These are phyloP conservation scores for Tiliqua scincoides DNA, from an alignment of 2,113 vertebrate species.

Conservation along the genomic window DNA sequence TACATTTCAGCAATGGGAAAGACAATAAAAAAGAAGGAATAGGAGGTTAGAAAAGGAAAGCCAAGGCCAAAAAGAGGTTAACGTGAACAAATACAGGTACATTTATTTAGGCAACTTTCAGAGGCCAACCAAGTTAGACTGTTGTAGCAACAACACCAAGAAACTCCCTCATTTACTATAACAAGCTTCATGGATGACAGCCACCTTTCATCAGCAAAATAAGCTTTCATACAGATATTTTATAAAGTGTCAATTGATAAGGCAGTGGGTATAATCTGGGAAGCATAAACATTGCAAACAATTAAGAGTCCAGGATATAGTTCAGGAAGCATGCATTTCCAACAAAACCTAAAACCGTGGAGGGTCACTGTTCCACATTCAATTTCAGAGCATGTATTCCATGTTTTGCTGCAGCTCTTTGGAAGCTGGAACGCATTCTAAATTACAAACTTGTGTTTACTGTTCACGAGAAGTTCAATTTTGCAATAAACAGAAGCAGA, in stretches of 20 bases:
- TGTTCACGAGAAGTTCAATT: neutral
- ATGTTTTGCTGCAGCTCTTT: neutral
- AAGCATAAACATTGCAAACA: too few species aligned
- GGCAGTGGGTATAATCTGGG: too few species aligned
- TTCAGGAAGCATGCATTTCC: neutral
- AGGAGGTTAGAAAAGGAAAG: neutral
- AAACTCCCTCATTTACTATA: too few species aligned
- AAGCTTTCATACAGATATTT: too few species aligned
- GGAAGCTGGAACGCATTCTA: neutral
- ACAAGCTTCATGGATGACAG: too few species aligned
- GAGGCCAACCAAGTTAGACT: too few species aligned
- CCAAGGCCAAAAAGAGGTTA: neutral
- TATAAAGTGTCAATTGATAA: too few species aligned
- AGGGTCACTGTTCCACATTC: neutral
- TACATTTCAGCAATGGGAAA: neutral
- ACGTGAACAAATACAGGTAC: neutral
- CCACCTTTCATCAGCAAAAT: too few species aligned
- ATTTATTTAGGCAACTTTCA: neutral
- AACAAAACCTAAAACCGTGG: neutral
- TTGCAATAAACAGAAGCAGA: neutral
- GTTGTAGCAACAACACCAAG: too few species aligned
- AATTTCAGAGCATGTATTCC: neutral
- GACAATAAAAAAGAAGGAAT: neutral
- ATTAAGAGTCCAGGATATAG: too few species aligned
- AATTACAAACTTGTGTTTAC: neutral